Evolutionary conservation across 2,888 invertebrate species (phyloP), one percentile per base, ranked within the genome.

Genomic region (Apocheima hispidaria): DNA sequence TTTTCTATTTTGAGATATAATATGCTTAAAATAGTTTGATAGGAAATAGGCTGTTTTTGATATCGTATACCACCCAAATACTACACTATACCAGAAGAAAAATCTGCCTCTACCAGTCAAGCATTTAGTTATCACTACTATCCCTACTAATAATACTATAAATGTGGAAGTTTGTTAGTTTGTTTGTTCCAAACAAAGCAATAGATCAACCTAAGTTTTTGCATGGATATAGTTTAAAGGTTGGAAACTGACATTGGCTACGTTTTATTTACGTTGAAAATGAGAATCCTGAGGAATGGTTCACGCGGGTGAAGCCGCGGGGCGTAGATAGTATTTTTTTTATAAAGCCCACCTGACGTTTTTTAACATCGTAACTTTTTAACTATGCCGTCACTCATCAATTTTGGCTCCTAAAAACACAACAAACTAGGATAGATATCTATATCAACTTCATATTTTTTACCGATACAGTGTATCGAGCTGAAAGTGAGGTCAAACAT

Each of bases 401-500:
- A n/a, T 9, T 33, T 4, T 33, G n/a, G 2, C 12, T 14, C 0
- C 6, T 36, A n/a, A 41, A n/a, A n/a, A n/a, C n/a, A n/a, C n/a
- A n/a, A n/a, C n/a, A n/a, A 41, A 14, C 40, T 6, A 41, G 21
- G 4, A 20, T 9, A 0, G 41, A 10, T 44, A 44, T 26, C 43
- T 16, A 14, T 44, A n/a, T 21, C 43, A 43, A 43, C 43, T 12
- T 41, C 41, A 41, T 41, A 44, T 26, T 26, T 20, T 26, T 14
- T 44, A 44, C 14, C 9, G 26, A 21, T 14, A 9, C 23, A 43
- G n/a, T 23, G 9, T 33, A 33, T 35, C 21, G 26, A 50, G 10
- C 23, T 14, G 35, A 49, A 36, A 50, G 26, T 23, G 38, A 50
- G 26, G 14, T 50, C 33, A 35, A 23, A 33, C 20, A 20, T 43